A percentile compares a stretch with the other conserved stretches of the same genome.
Evolutionary conservation across 92 coral and sea anemone genomes (phyloP).

Genomic region (Zoanthus sociatus): DNA sequence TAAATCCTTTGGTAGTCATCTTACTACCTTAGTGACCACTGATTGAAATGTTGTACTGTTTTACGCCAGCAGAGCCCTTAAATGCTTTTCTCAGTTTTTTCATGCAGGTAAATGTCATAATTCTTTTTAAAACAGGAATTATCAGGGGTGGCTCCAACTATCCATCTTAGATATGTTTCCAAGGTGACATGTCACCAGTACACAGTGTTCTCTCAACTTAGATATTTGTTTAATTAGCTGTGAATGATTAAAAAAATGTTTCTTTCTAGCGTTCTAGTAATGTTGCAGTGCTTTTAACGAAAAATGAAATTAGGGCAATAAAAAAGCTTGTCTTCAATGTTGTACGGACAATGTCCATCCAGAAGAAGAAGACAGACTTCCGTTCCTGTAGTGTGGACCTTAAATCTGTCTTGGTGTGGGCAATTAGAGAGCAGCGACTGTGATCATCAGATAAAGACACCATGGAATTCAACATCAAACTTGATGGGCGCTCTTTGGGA

Average conservation of each 20-base stretch:
- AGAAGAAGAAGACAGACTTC: constrained; percentile 48
- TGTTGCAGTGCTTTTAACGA: constrained; percentile 47
- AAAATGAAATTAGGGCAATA: constrained; percentile 56
- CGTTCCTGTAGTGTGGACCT: constrained; percentile 56
- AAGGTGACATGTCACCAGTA: constrained; percentile 4
- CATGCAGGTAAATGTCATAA: neutral
- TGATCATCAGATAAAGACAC: neutral
- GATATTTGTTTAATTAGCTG: neutral
- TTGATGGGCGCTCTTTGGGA: constrained; percentile 61
- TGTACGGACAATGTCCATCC: constrained; percentile 41
- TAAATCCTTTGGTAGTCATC: neutral
- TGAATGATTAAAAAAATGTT: neutral
- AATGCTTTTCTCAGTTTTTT: constrained; percentile 1
- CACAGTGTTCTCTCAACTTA: neutral
- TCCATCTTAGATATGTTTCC: neutral
- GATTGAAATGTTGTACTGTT: constrained; percentile 3
- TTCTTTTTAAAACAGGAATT: neutral
- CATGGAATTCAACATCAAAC: constrained; percentile 51
- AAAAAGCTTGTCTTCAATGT: constrained; percentile 51
- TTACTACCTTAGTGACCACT: neutral
- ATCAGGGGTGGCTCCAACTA: neutral
- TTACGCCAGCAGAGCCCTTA: neutral
- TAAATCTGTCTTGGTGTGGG: constrained; percentile 60
- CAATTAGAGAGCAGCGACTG: constrained; percentile 53
- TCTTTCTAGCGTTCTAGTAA: constrained; percentile 43